Evolutionary conservation across 2,888 invertebrate genomes (phyloP), one percentile per base, ranked within the genome.

Genomic region (Tenthredo notha): DNA sequence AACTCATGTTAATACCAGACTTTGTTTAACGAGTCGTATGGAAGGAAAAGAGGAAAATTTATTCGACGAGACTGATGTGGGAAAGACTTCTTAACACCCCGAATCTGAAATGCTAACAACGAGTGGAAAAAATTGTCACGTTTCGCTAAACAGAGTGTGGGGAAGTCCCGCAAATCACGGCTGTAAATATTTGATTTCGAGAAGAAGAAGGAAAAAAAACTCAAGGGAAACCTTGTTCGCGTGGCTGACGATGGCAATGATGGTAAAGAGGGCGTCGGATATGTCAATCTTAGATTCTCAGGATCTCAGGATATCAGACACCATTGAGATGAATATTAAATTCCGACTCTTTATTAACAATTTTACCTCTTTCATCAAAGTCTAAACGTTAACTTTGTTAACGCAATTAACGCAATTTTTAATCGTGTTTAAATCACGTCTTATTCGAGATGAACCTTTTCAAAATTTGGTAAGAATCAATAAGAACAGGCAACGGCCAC

Each of bases 181-280:
- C 67, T 65, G 67, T 83, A 65, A 67, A 47, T 70, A 67, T 67
- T 67, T 67, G 67, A 83, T 83, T 80, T 61, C 9, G 15, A 1
- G 18, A 65, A 21, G 29, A 25, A 18, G 0, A 65, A 70, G 43
- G 12, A 70, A 67, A 83, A 83, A 82, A 67, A 83, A 83, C 37
- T 83, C 67, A 83, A 83, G 83, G 67, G 50, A 70, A 83, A 50
- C 83, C 83, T 83, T 83, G 83, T 47, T 47, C 83, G 83, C 83
- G 67, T 83, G 25, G 61, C 43, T 70, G 65, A 25, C 83, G 67
- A 83, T 83, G 83, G 70, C 83, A 83, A 83, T 80, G 80, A 61
- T 61, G 21, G 21, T 50, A 9, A 9, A 40, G 40, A 40, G 37
- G 37, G 33, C 61, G 61, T 25, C 40, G 40, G 80, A 61, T 61